phyloP scores from a whole-genome alignment of 2,888 invertebrate genomes.

The Drosophila cognata region DNA sequence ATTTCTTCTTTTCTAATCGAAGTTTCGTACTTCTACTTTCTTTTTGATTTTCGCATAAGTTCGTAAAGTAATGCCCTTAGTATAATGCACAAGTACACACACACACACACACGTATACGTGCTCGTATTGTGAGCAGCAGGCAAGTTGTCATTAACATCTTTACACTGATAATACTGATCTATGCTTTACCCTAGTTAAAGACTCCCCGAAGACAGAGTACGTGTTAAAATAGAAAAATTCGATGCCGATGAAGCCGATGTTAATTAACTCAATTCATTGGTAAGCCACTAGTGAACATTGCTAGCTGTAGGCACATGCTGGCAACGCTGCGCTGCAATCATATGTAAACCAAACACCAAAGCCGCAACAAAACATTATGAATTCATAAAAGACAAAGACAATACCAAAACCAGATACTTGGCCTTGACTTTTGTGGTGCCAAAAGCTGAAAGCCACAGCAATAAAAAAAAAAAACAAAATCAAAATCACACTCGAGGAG shows the following conservation, averaged over 20 bases:
- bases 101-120: background rate
- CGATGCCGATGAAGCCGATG: background rate
- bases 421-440: constrained; percentile 55
- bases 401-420: constrained; percentile 33
- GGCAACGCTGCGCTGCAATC: background rate
- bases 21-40: background rate
- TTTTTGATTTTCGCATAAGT: background rate
- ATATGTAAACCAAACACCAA: background rate
- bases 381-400: constrained; percentile 12
- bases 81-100: background rate
- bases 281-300: no score
- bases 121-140: background rate
- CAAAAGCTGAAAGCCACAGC: constrained; percentile 3
- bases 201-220: background rate
- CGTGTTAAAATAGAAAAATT: background rate
- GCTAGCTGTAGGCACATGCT: background rate
- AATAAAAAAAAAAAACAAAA: constrained; percentile 16
- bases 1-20: background rate
- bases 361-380: constrained; percentile 7
- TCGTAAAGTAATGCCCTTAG: background rate
- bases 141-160: background rate
- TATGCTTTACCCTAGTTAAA: background rate
- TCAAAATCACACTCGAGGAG: constrained; percentile 10
- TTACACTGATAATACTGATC: background rate
- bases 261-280: no score